Conservation (phyloP, 2,888 invertebrate genomes). For the Nebria brevicollis region DNA sequence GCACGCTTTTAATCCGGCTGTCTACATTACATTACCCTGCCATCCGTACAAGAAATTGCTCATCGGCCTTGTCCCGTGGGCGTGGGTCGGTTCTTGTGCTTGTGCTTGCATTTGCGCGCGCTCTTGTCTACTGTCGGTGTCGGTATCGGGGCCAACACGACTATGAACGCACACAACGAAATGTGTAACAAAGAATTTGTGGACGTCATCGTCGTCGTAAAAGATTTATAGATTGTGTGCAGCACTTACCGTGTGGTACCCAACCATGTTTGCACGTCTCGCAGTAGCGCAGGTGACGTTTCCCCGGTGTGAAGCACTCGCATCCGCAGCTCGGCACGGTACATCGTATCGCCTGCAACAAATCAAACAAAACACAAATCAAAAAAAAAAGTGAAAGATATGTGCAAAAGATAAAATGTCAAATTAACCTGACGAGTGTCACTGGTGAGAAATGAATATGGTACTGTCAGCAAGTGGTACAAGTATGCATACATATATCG, state of each 20-base stretch:
- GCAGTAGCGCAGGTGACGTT: conserved; percentile 73
- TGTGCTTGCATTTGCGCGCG: conserved; percentile 4
- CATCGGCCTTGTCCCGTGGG: conserved; percentile 22
- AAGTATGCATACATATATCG: conserved; percentile 6
- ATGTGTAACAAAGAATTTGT: neutral
- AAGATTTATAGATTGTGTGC: conserved; percentile 13
- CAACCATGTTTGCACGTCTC: conserved; percentile 78
- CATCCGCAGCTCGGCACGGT: conserved; percentile 74
- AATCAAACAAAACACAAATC: conserved; percentile 4
- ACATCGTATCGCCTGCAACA: conserved; percentile 71
- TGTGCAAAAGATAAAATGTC: neutral
- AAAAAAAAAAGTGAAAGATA: conserved; percentile 39
- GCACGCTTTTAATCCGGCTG: conserved; percentile 34
- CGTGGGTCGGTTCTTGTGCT: neutral
- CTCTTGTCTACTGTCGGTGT: neutral
- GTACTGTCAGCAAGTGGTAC: neutral
- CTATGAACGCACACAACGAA: neutral
- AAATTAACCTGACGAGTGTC: neutral
- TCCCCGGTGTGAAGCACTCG: conserved; percentile 76
- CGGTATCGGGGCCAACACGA: conserved; percentile 5
- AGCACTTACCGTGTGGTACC: conserved; percentile 77
- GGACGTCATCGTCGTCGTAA: conserved; percentile 26
- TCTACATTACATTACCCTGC: conserved; percentile 30
- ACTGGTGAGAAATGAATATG: neutral
- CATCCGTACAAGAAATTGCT: conserved; percentile 14